Evolutionary conservation across 2,113 vertebrate species (phyloP), one percentile per base, ranked within the genome.

Genomic region (Fulmarus glacialis): DNA sequence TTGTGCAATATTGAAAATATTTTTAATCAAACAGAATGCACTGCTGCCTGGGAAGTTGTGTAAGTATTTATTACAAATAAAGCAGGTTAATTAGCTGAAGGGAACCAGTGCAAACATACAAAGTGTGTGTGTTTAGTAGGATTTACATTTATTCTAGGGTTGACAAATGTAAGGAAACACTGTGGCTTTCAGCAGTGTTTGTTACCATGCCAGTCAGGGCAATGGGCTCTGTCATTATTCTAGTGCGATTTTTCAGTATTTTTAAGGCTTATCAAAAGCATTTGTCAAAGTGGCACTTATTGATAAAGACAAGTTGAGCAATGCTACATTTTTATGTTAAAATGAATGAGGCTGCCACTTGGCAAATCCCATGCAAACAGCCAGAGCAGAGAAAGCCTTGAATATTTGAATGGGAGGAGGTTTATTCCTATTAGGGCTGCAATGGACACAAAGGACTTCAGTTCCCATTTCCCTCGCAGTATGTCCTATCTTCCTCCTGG

Each of bases 391-490:
- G 23, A 62, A 80, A 86, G 7, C 4, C n/a, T 73, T 58, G 13
- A 34, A 38, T 58, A 43, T 60, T 42, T 73, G 62, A 40, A 32
- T n/a, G 10, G 21, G 34, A 34, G 4, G 1, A 38, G 1, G 10
- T 9, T 75, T 71, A 8, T 8, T 86, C 18, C 17, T 60, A 1
- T 66, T 12, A 80, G 26, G 38, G 24, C 42, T n/a, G 8, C 29
- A 78, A 5, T 8, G 13, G 24, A n/a, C 3, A 42, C 0, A 13
- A 52, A 77, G 12, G 32, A 47, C 20, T 64, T 50, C 3, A 2
- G 23, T 77, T 59, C 11, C 18, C 11, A 12, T 81, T 66, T 74
- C 9, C 12, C 32, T 32, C 0, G 0, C 24, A 23, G 9, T 29
- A 13, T 4, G 1, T 52, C 4, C 15, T 68, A 1, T 30, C 21